A percentile compares a stretch with the other conserved stretches of the same genome.
Conservation (phyloP, 2,797 vertebrate genomes). For the Notolepis coatsorum region DNA sequence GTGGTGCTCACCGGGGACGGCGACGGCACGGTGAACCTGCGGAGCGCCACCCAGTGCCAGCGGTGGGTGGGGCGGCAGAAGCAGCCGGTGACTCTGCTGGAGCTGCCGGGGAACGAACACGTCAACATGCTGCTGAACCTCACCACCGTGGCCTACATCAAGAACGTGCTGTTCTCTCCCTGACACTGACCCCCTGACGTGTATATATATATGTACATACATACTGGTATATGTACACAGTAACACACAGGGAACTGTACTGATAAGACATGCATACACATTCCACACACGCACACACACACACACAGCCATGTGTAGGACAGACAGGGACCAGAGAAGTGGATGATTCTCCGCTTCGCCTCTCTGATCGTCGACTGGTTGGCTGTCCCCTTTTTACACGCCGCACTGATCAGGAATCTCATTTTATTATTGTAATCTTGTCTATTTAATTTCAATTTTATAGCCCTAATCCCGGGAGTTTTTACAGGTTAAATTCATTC, state of each 20-base stretch:
- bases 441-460: conserved; percentile 36
- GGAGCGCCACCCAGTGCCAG: conserved; percentile 87
- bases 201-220: no score
- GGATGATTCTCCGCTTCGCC: background rate
- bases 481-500: no score
- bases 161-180: conserved; percentile 83
- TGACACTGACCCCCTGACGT: no score
- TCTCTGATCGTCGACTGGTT: conserved; percentile 16
- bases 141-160: conserved; percentile 92
- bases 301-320: background rate
- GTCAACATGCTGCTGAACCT: conserved; percentile 90
- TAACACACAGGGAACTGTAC: no score
- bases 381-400: background rate
- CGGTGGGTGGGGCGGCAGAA: conserved; percentile 86
- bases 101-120: conserved; percentile 90
- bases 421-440: conserved; percentile 5
- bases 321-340: background rate
- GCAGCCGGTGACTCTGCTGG: conserved; percentile 83
- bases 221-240: no score
- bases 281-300: background rate
- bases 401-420: background rate
- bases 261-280: background rate
- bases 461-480: conserved; percentile 17
- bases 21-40: conserved; percentile 94
- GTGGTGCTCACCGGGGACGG: conserved; percentile 85